Conservation (phyloP, 1,140 invertebrate genomes). For the Steinernema khuongi region DNA sequence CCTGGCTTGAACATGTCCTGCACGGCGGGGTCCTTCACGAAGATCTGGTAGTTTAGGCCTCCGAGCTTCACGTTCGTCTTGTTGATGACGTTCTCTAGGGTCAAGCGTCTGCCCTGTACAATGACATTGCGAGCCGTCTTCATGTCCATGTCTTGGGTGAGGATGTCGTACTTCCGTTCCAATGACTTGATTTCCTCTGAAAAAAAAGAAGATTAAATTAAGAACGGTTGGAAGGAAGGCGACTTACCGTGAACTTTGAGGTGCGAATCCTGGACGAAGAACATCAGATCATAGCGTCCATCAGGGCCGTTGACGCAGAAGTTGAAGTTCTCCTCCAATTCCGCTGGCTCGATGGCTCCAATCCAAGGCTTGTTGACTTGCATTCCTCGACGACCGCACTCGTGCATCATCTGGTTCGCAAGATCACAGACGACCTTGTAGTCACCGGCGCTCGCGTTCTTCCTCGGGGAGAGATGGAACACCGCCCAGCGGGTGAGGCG, state of each 20-base stretch:
- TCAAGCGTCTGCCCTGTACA: not conserved
- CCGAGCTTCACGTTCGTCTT: slow-evolving; percentile 29
- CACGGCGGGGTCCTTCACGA: not conserved
- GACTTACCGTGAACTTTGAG: not conserved
- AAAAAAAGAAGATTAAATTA: not conserved
- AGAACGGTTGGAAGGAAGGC: not conserved
- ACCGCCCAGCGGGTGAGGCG: not conserved
- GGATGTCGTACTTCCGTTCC: slow-evolving; percentile 16
- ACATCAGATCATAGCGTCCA: not conserved
- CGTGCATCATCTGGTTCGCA: not conserved
- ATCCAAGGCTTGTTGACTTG: too few species aligned
- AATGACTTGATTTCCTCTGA: slow-evolving; percentile 2
- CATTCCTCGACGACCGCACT: too few species aligned
- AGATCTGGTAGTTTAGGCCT: slow-evolving; percentile 12
- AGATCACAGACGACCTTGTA: not conserved
- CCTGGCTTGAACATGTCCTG: not conserved
- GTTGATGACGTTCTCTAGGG: slow-evolving; percentile 3
- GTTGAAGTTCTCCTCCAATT: not conserved
- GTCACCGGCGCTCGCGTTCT: not conserved
- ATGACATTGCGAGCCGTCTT: slow-evolving; percentile 15
- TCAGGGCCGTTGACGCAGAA: not conserved
- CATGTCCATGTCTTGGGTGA: slow-evolving; percentile 16
- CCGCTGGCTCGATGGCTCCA: too few species aligned
- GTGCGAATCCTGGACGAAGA: not conserved
- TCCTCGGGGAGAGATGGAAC: not conserved